Conservation (phyloP, 2,888 invertebrate species). For the Epinotia ramella region DNA sequence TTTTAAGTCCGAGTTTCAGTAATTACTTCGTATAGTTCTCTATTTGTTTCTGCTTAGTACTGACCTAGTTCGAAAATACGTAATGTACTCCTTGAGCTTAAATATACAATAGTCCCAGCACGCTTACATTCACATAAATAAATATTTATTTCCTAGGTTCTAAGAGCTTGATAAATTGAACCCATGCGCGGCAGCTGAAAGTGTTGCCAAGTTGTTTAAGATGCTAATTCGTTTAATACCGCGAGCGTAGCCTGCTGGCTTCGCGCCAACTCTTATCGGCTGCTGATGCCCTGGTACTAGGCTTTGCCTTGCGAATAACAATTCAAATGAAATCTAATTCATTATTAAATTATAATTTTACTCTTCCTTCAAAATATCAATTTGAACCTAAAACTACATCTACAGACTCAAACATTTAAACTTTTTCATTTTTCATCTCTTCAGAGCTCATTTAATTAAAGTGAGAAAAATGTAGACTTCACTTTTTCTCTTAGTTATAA, state of each 20-base stretch:
- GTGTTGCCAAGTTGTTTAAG: slow-evolving; percentile 38
- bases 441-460: slow-evolving; percentile 17
- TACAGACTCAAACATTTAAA: background rate
- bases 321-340: background rate
- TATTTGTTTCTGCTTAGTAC: background rate
- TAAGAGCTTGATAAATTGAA: slow-evolving; percentile 29
- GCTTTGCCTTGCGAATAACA: slow-evolving; percentile 1
- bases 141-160: slow-evolving; percentile 1
- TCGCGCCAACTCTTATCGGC: slow-evolving; percentile 38
- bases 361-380: background rate
- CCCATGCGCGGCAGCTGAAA: slow-evolving; percentile 2
- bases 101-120: background rate
- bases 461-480: slow-evolving; percentile 23
- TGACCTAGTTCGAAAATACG: background rate
- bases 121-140: background rate
- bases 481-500: slow-evolving; percentile 16
- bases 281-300: slow-evolving; percentile 29
- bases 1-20: slow-evolving; percentile 4
- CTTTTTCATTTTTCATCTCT: background rate
- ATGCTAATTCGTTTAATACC: slow-evolving; percentile 37
- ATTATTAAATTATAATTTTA: background rate
- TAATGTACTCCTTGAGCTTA: background rate
- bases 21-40: background rate
- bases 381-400: background rate
- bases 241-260: slow-evolving; percentile 37